Base-by-base conservation (phyloP, 2,797 vertebrate species). In the Chloroceryle inda region DNA sequence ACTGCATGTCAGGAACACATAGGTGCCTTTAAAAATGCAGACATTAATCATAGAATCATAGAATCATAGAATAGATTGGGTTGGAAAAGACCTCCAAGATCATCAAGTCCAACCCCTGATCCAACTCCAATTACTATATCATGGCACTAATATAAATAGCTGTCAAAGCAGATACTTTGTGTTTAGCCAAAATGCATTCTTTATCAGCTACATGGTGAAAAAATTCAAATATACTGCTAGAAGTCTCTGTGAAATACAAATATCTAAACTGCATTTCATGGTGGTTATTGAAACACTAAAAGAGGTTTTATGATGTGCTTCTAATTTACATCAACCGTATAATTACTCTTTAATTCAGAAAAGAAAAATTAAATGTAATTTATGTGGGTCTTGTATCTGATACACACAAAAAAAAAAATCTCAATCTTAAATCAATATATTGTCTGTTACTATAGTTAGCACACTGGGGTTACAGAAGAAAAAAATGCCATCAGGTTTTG, bases 401-500 rank as follows among this genome's bases (percentile, higher is more conserved):
- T 77, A 56, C 18, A 91, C 15, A 55, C 0, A 16, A 35, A 35
- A 83, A 96, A 96, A 96, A 89, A 96, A 96, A 89, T 55, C 49
- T 56, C 13, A 13, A 93, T 89, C 53, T 85, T 63, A 49, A 94
- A 92, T 92, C 85, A 75, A 73, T 95, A 82, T 75, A 67, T 26
- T 47, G 5, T 83, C 76, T 91, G 27, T 90, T 96, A 64, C 63
- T 92, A 77, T 89, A 97, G 93, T 13, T 29, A 56, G 27, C 67
- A 68, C 27, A 80, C 42, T 42, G 76, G 26, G n/a, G 55, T 85
- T 90, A 87, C 8, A 71, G 37, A 83, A 85, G n/a, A 42, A 55
- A 95, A 94, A 91, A 92, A 27, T 52, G 11, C 9, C 47, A 91
- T 92, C 53, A 89, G 66, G 53, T 96, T 97, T 96, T 95, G 80